phyloP scores from a whole-genome alignment of 2,888 invertebrate species.

The Punctoribates punctum region DNA sequence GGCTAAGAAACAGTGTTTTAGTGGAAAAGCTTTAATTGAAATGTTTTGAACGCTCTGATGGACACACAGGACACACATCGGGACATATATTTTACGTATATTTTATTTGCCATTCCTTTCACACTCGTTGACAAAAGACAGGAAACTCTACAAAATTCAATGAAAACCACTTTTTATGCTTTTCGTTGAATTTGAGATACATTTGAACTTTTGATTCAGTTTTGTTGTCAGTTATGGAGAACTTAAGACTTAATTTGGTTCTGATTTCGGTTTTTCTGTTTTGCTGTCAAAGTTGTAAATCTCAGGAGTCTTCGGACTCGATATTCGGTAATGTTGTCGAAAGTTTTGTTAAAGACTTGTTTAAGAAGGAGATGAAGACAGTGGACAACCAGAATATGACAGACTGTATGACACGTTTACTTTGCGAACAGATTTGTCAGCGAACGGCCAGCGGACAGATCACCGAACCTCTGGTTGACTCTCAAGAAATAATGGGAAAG shows the following conservation, averaged over 20 bases:
- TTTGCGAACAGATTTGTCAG: slow-evolving; percentile 41
- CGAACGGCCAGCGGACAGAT: slow-evolving; percentile 39
- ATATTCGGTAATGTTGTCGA: slow-evolving; percentile 40
- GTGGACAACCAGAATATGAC: slow-evolving; percentile 32
- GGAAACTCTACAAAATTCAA: neutral
- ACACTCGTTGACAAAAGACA: too few species aligned
- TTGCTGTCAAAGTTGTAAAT: neutral
- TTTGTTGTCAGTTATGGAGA: neutral
- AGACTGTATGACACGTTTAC: slow-evolving; percentile 39
- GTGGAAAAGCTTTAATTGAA: too few species aligned
- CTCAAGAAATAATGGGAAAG: slow-evolving; percentile 33
- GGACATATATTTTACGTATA: too few species aligned
- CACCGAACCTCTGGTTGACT: slow-evolving; percentile 39
- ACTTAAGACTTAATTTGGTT: neutral
- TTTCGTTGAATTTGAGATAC: neutral
- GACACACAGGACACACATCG: too few species aligned
- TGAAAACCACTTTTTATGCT: slow-evolving; percentile 9
- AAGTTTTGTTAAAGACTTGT: slow-evolving; percentile 38
- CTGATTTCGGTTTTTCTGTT: neutral
- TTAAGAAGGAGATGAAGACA: slow-evolving; percentile 33
- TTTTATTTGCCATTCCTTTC: too few species aligned
- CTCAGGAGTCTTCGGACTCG: neutral
- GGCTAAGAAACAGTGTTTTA: too few species aligned
- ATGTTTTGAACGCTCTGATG: too few species aligned
- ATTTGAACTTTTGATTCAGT: too few species aligned